A percentile compares a stretch with the other conserved stretches of the same genome.
Evolutionary conservation across 2,797 vertebrate genomes (phyloP).

Genomic region (Rhincodon typus): DNA sequence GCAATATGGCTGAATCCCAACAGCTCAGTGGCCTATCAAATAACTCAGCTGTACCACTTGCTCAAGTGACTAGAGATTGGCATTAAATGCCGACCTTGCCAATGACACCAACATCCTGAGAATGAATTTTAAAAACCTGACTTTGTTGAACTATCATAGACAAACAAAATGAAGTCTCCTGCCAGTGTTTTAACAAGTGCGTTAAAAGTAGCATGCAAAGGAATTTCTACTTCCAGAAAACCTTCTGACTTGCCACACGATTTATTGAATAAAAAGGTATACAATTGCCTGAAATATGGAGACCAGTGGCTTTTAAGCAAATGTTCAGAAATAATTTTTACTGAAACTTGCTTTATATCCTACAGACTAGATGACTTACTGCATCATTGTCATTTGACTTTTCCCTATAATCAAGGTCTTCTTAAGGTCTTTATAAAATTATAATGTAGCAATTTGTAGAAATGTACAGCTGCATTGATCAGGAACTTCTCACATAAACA

Average conservation of each 20-base stretch:
- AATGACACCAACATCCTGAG: background rate
- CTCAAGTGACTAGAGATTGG: background rate
- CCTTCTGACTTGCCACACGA: background rate
- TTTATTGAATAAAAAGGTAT: background rate
- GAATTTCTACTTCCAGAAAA: background rate
- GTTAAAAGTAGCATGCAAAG: background rate
- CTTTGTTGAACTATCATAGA: background rate
- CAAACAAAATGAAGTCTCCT: background rate
- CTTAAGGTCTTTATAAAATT: background rate
- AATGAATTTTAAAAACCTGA: background rate
- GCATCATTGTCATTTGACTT: background rate
- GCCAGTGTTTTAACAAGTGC: background rate
- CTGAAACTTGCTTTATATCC: background rate
- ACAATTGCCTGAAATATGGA: background rate
- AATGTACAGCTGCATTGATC: background rate
- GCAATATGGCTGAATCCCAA: background rate
- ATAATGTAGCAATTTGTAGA: background rate
- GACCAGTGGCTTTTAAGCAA: background rate
- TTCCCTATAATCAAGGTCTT: background rate
- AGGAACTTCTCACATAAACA: constrained; percentile 6
- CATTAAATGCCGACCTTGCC: background rate
- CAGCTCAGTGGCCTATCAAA: background rate
- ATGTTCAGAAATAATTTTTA: background rate
- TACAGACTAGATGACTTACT: background rate
- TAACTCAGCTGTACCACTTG: background rate